phyloP scores from a whole-genome alignment of 2,113 vertebrate genomes.

The Bucco capensis region DNA sequence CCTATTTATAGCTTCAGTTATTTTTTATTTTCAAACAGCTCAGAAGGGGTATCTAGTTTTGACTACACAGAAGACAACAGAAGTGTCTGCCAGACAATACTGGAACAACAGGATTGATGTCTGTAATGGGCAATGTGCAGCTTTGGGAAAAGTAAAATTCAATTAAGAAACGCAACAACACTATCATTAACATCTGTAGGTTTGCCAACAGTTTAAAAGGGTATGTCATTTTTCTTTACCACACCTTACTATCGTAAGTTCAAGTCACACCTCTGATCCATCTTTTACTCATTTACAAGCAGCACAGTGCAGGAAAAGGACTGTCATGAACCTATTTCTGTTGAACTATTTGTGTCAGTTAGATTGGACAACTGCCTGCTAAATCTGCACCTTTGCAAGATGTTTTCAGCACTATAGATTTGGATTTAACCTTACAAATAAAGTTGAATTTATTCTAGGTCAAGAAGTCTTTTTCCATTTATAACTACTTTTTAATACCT shows the following conservation, averaged over 20 bases:
- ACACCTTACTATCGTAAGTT: neutral
- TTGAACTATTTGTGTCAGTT: neutral
- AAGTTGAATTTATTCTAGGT: neutral
- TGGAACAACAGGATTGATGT: neutral
- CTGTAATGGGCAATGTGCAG: neutral
- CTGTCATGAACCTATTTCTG: neutral
- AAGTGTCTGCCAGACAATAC: neutral
- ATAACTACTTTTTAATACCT: neutral
- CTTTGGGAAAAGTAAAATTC: neutral
- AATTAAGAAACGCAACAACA: neutral
- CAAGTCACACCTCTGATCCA: neutral
- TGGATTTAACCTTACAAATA: neutral
- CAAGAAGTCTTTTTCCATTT: neutral
- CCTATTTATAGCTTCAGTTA: neutral
- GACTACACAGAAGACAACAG: neutral
- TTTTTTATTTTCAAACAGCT: neutral
- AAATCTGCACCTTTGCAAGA: neutral
- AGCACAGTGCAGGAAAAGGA: neutral
- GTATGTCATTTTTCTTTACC: neutral
- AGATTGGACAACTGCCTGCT: neutral
- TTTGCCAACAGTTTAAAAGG: neutral
- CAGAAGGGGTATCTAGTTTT: neutral
- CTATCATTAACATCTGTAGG: neutral
- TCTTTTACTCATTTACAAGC: neutral
- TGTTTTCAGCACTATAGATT: neutral